phyloP scores from a whole-genome alignment of 1,140 invertebrate genomes.

The Episyrphus balteatus region DNA sequence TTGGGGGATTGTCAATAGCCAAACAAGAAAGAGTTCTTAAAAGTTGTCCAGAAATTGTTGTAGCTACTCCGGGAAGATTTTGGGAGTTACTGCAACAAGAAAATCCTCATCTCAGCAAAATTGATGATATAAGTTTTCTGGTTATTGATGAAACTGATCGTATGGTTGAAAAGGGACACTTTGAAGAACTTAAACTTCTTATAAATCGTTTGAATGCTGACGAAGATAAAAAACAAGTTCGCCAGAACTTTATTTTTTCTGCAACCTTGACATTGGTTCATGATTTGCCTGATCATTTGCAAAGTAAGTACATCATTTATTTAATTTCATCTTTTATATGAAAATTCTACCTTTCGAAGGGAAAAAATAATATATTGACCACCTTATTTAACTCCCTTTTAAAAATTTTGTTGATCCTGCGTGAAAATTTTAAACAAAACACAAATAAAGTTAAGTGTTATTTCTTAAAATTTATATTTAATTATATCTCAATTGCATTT shows the following conservation, averaged over 20 bases:
- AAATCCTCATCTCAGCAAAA: constrained; percentile 59
- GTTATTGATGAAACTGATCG: constrained; percentile 98
- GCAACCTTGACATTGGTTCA: constrained; percentile 91
- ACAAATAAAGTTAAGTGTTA: too few species aligned
- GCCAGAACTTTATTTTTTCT: constrained; percentile 96
- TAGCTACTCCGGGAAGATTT: constrained; percentile 89
- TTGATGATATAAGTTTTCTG: constrained; percentile 65
- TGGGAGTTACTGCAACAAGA: constrained; percentile 84
- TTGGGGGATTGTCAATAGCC: constrained; percentile 81
- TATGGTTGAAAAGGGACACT: constrained; percentile 95
- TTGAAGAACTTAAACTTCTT: constrained; percentile 79
- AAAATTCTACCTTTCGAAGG: too few species aligned
- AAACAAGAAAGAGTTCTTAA: constrained; percentile 83
- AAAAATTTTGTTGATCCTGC: too few species aligned
- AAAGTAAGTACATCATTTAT: constrained; percentile 38
- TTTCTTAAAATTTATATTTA: too few species aligned
- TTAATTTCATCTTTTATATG: not conserved
- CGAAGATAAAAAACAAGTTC: constrained; percentile 41
- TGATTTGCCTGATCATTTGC: constrained; percentile 63
- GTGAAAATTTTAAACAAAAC: too few species aligned
- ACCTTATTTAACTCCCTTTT: too few species aligned
- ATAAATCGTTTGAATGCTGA: constrained; percentile 69
- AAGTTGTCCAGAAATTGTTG: constrained; percentile 80
- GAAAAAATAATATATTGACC: too few species aligned
- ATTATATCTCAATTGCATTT: too few species aligned